Evolutionary conservation across 1,140 invertebrate species (phyloP), one percentile per base, ranked within the genome.

Genomic region (Apocrypta bakeri): DNA sequence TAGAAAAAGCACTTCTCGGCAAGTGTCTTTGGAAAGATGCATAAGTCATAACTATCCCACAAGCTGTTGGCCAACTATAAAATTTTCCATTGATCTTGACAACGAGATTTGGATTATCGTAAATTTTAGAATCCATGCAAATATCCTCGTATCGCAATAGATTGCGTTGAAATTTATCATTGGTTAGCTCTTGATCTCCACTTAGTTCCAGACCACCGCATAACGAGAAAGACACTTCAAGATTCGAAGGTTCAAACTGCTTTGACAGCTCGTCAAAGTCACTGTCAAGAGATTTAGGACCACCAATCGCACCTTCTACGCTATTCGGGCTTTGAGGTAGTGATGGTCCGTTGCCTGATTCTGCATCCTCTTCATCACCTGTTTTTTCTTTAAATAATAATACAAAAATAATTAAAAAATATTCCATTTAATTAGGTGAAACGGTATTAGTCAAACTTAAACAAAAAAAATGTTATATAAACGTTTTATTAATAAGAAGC

Each of bases 321-420:
- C 97, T 98, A 85, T 97, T 96, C 6, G 98, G 98, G 71, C 97
- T 98, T 87, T 98, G 97, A 1, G 98, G 97, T 76, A 99, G 92
- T 33, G 98, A 99, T 12, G 97, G 96, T 8, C 98, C 98, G 89
- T 98, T 98, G 64, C 98, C 98, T 72, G 97, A 98, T 92, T 99
- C 98, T 75, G 95, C 95, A 92, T 99, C 98, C 89, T 98, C 97
- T 89, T 99, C 98, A 37, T 94, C 94, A 21, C 85, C 74, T 31
- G 77, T 80, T 88, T 92, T 92, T 85, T 84, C 85, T 85, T 90
- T 89, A 90, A 63, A 85, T 0, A 12, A 7, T 21, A 85, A 85
- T 84, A 81, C 81, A 68, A 63, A 33, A 85, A n/a, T 68, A 75
- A 33, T 66, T 68, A 68, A 17, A 64, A 33, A 40, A 78, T 37